Percentiles rank a stretch among this genome's conserved stretches.
These are phyloP conservation scores for Manacus vitellinus DNA, from an alignment of 2,113 vertebrate genomes.

Conservation along the genomic window DNA sequence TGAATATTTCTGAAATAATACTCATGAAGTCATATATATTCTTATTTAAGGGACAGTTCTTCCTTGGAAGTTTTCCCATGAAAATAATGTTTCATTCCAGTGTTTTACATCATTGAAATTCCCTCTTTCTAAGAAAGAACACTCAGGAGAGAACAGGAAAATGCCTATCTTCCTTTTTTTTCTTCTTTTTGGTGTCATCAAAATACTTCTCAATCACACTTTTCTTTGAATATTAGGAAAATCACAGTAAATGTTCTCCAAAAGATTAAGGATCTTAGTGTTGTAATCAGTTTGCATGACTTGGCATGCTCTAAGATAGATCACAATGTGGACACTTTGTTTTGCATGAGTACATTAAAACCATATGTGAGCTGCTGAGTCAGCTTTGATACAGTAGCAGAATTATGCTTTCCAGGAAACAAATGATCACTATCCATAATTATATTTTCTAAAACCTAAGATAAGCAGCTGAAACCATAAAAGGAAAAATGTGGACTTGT, in stretches of 20 bases:
- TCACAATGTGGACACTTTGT: neutral
- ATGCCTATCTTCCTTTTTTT: neutral
- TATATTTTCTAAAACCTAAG: neutral
- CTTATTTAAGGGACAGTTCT: neutral
- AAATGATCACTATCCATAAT: neutral
- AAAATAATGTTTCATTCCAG: neutral
- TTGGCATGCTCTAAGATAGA: neutral
- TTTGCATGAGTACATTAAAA: neutral
- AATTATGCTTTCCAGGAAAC: slow-evolving; percentile 8
- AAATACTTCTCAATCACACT: neutral
- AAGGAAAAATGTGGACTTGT: neutral
- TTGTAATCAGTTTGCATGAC: neutral
- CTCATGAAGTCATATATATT: neutral
- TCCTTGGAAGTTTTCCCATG: neutral
- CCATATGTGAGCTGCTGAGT: neutral
- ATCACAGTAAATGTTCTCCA: neutral
- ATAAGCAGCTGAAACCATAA: neutral
- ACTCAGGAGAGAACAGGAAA: neutral
- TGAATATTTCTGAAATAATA: neutral
- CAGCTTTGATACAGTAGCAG: slow-evolving; percentile 3
- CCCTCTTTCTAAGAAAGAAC: neutral
- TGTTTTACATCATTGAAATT: neutral
- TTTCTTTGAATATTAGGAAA: neutral
- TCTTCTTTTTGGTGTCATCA: neutral
- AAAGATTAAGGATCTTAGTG: neutral